Percentiles rank a stretch among this genome's conserved stretches.
Evolutionary conservation across 2,797 vertebrate genomes (phyloP).

Genomic region (Melanotaenia maccullochi): DNA sequence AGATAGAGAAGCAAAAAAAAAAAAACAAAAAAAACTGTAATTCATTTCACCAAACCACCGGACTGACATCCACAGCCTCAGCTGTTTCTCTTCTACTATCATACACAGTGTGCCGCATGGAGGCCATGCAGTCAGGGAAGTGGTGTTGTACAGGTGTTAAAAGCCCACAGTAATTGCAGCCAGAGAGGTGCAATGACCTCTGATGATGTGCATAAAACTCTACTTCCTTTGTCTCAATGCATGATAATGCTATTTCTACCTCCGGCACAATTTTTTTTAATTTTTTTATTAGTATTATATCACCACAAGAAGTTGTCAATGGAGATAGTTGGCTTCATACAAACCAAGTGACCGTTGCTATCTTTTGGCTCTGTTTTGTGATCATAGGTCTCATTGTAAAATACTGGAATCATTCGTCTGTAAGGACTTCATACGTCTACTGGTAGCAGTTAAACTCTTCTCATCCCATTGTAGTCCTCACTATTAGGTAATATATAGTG

Average conservation of each 20-base stretch:
- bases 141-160: no score
- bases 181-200: no score
- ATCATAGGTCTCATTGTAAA: background rate
- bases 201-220: no score
- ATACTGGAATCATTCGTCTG: conserved; percentile 8
- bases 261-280: no score
- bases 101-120: background rate
- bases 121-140: no score
- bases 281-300: no score
- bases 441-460: conserved; percentile 4
- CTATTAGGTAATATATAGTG: background rate
- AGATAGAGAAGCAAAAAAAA: background rate
- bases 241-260: no score
- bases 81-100: background rate
- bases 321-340: no score
- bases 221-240: no score
- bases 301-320: no score
- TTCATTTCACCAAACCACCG: background rate
- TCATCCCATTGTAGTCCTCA: background rate
- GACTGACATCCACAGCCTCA: background rate
- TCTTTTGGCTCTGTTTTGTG: background rate
- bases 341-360: no score
- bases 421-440: background rate
- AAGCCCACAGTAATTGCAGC: no score
- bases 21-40: background rate